Evolutionary conservation across 2,797 vertebrate genomes (phyloP), one percentile per base, ranked within the genome.

Genomic region (Myiothlypis chrysogaster): DNA sequence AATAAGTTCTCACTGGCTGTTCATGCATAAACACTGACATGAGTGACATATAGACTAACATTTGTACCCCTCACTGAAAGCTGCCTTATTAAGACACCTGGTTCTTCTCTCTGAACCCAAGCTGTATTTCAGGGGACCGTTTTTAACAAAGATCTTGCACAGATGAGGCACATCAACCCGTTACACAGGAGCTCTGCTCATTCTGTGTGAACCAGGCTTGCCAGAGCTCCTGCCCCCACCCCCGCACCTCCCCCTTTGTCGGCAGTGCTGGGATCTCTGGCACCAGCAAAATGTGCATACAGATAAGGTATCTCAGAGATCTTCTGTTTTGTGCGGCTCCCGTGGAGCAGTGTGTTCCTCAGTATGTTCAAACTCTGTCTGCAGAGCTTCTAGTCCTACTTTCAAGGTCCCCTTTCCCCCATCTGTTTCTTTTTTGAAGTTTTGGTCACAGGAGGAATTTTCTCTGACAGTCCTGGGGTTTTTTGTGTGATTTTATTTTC

Each of bases 181-280:
- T 71, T 37, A n/a, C 30, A 39, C 4, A 23, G 53, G 34, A 91
- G 35, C 35, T 92, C 66, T 65, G 77, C 63, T 76, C 39, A 6
- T 88, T 53, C 57, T 57, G 18, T 28, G 15, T 41, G 88, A 82
- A 50, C 7, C 27, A 55, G 35, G 50, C 63, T 53, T 90, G 65
- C 34, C 66, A 78, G 77, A 55, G 46, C 52, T 52, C 34, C 32
- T 37, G 27, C 21, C 7, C 7, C 2, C 27, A 22, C 23, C 4
- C 7, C 8, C 10, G 9, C 0, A 1, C 8, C 63, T 30, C 46
- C 27, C 15, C 19, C 27, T 60, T 49, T 35, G 14, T 1, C 66
- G 71, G 80, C 77, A 81, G n/a, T 24, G 32, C 69, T 69, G 69
- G 49, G 22, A 75, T 71, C 76, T 49, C 80, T 92, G 55, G 83